Percentiles rank a stretch among this genome's conserved stretches.
phyloP scores from a whole-genome alignment of 2,797 vertebrate species.

The Chelidonichthys spinosus region DNA sequence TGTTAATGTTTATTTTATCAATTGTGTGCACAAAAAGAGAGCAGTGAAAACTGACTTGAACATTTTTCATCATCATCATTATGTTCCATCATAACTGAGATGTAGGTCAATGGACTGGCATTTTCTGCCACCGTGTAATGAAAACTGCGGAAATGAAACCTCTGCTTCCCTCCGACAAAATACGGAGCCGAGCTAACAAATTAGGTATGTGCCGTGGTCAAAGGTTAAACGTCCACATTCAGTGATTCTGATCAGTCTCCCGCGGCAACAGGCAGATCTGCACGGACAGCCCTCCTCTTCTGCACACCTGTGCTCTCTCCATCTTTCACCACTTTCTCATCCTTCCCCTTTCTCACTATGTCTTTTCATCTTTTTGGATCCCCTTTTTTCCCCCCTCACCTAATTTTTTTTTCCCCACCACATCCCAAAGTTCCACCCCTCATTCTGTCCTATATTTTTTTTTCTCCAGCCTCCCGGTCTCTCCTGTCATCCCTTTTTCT shows the following conservation, averaged over 20 bases:
- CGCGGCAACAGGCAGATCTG: conserved; percentile 55
- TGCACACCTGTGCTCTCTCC: conserved; percentile 62
- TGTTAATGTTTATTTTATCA: neutral
- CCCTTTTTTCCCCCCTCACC: conserved; percentile 10
- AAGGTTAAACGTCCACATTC: conserved; percentile 61
- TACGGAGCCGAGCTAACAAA: conserved; percentile 33
- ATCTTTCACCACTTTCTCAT: conserved; percentile 77
- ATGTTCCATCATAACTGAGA: conserved; percentile 18
- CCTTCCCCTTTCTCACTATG: conserved; percentile 69
- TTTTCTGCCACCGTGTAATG: conserved; percentile 15
- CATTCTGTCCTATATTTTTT: conserved; percentile 56
- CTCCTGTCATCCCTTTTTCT: conserved; percentile 59
- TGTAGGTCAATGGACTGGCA: conserved; percentile 27
- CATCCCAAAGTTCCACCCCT: conserved; percentile 48
- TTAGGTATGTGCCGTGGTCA: conserved; percentile 42
- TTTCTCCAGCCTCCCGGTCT: conserved; percentile 48
- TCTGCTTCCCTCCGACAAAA: conserved; percentile 8
- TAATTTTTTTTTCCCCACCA: conserved; percentile 23
- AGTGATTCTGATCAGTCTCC: conserved; percentile 44
- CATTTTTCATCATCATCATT: neutral
- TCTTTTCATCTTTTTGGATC: conserved; percentile 69
- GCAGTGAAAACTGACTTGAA: conserved; percentile 14
- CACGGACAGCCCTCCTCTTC: conserved; percentile 31
- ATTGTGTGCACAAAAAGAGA: neutral
- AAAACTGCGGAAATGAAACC: conserved; percentile 14